A percentile compares a stretch with the other conserved stretches of the same genome.
phyloP scores from a whole-genome alignment of 2,888 invertebrate genomes.

The Trichopoda pennipes region DNA sequence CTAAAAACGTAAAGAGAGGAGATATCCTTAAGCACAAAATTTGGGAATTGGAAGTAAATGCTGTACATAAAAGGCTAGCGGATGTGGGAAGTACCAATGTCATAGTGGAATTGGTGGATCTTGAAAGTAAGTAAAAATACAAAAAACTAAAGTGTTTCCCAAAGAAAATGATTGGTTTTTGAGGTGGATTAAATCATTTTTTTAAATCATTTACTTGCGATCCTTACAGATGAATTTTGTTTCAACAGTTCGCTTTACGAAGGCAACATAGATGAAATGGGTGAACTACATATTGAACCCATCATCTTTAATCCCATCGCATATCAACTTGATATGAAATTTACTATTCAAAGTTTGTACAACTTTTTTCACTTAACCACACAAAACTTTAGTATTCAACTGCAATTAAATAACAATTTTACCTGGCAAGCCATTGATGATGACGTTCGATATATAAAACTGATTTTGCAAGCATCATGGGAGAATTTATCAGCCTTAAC shows the following conservation, averaged over 20 bases:
- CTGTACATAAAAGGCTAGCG: constrained; percentile 58
- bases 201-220: background rate
- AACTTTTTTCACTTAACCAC: constrained; percentile 25
- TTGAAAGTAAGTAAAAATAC: constrained; percentile 66
- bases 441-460: constrained; percentile 54
- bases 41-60: constrained; percentile 68
- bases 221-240: constrained; percentile 46
- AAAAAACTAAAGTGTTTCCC: too few species aligned
- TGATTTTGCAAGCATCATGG: constrained; percentile 66
- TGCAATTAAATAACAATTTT: constrained; percentile 58
- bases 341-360: constrained; percentile 32
- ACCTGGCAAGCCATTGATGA: constrained; percentile 34
- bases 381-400: constrained; percentile 43
- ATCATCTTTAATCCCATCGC: constrained; percentile 63
- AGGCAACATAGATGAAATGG: constrained; percentile 61
- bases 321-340: constrained; percentile 52
- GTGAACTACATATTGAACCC: constrained; percentile 46
- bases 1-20: constrained; percentile 13
- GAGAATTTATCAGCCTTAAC: constrained; percentile 51
- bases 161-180: background rate
- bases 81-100: constrained; percentile 65
- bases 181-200: too few species aligned
- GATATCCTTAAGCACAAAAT: constrained; percentile 63
- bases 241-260: constrained; percentile 67
- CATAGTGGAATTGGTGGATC: constrained; percentile 64